Percentiles rank a stretch among this genome's conserved stretches.
phyloP scores from a whole-genome alignment of 2,888 invertebrate species.

The Microplitis manilae region DNA sequence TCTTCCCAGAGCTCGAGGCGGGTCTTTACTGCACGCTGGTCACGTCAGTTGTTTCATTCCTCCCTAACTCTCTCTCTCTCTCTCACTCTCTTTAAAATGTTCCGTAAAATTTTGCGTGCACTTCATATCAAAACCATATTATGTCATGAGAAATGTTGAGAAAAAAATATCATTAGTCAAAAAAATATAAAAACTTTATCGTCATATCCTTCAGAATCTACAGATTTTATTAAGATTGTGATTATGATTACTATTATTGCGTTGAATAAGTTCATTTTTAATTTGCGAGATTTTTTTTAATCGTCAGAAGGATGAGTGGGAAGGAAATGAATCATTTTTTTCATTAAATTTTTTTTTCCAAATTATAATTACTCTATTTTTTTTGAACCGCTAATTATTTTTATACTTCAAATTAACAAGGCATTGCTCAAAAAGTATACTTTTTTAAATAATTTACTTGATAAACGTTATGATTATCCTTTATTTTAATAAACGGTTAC shows the following conservation, averaged over 20 bases:
- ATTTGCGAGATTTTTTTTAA: neutral
- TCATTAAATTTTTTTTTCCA: neutral
- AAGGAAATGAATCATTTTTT: conserved; percentile 23
- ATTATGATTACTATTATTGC: neutral
- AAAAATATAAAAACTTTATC: neutral
- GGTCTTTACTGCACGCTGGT: conserved; percentile 24
- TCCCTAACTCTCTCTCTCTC: neutral
- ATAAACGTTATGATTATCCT: neutral
- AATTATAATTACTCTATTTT: neutral
- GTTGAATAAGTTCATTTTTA: neutral
- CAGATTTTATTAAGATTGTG: neutral
- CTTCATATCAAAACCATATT: conserved; percentile 12
- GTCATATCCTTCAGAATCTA: neutral
- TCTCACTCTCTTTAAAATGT: neutral
- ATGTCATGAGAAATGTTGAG: conserved; percentile 20
- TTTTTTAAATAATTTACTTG: neutral
- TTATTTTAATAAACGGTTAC: neutral
- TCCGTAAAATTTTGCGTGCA: conserved; percentile 22
- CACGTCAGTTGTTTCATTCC: conserved; percentile 15
- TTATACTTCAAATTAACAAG: neutral
- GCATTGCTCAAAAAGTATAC: neutral
- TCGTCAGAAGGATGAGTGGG: neutral
- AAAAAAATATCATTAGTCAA: neutral
- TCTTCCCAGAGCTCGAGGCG: conserved; percentile 26
- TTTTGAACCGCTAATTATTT: neutral